A percentile compares a stretch with the other conserved stretches of the same genome.
phyloP scores from a whole-genome alignment of 2,888 invertebrate species.

The Vanessa cardui region DNA sequence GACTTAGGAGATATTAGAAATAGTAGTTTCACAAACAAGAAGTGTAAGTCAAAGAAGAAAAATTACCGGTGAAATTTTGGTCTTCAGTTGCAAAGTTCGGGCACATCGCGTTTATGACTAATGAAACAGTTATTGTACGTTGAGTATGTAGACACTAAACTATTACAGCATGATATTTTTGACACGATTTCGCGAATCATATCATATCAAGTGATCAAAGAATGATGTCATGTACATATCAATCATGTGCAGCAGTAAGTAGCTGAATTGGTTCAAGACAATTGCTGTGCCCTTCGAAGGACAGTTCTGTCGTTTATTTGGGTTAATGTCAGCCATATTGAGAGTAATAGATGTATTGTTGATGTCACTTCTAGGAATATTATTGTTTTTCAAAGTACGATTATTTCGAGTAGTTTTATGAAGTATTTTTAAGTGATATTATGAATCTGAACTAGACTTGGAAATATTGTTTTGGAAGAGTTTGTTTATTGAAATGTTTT shows the following conservation, averaged over 20 bases:
- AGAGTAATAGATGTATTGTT: conserved; percentile 11
- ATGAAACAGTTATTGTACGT: too few relatives aligned
- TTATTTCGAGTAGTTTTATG: background rate
- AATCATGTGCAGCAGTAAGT: conserved; percentile 50
- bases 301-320: conserved; percentile 44
- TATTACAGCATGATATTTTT: conserved; percentile 6
- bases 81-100: too few relatives aligned
- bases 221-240: conserved; percentile 56
- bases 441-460: too few relatives aligned
- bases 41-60: too few relatives aligned
- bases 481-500: too few relatives aligned
- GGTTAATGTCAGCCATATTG: conserved; percentile 46
- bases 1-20: too few relatives aligned
- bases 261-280: conserved; percentile 67
- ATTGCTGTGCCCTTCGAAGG: conserved; percentile 72
- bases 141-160: too few relatives aligned
- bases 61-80: too few relatives aligned
- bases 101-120: too few relatives aligned
- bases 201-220: conserved; percentile 25
- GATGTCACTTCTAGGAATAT: conserved; percentile 4
- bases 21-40: too few relatives aligned
- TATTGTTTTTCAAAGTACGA: background rate
- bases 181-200: conserved; percentile 24
- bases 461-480: too few relatives aligned
- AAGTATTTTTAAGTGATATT: background rate